Conservation (phyloP, 2,113 vertebrate genomes). For the Sebastes schlegelii region DNA sequence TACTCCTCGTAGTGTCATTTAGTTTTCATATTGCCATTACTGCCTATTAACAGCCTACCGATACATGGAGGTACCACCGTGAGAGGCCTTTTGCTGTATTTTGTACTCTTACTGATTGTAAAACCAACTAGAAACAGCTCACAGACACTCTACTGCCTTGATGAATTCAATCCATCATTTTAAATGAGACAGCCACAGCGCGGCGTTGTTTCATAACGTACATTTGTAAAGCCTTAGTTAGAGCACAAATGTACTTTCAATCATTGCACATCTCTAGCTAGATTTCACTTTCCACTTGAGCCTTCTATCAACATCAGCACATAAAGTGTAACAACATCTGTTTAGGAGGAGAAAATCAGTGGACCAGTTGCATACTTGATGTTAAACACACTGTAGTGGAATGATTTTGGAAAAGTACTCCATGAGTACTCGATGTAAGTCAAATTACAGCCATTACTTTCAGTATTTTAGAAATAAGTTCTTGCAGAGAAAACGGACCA, state of each 20-base stretch:
- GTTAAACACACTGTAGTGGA: not conserved
- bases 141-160: not conserved
- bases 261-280: not conserved
- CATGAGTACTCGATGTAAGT: not conserved
- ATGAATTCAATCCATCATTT: conserved; percentile 32
- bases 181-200: conserved; percentile 18
- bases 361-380: not conserved
- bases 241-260: conserved; percentile 13
- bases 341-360: not conserved
- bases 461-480: not conserved
- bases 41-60: not conserved
- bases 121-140: conserved; percentile 28
- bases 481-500: not conserved
- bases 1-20: not conserved
- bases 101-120: not conserved
- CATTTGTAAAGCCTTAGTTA: conserved; percentile 11
- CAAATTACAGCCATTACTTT: not conserved
- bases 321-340: not conserved
- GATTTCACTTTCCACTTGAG: not conserved
- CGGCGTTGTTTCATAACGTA: conserved; percentile 6
- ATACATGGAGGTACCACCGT: not conserved
- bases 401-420: not conserved
- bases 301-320: not conserved
- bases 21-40: not conserved
- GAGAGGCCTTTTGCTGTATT: not conserved